Evolutionary conservation across 2,797 vertebrate species (phyloP).

Genomic region (Pygocentrus nattereri): DNA sequence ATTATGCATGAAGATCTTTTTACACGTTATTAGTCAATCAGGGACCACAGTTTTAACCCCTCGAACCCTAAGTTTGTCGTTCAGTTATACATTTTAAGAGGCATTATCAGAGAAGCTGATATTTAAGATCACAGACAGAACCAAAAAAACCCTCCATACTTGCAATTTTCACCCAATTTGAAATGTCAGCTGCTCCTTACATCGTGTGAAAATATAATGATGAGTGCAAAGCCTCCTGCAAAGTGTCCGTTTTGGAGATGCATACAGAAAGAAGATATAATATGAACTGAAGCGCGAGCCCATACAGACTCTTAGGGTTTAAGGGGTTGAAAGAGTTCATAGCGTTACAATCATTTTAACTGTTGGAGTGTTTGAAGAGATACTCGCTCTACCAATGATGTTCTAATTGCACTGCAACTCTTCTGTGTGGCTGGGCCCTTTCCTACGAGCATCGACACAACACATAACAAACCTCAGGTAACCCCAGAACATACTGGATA

Average conservation of each 20-base stretch:
- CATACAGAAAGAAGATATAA: too few species aligned
- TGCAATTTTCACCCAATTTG: too few species aligned
- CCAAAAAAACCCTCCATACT: too few species aligned
- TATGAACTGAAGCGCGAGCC: too few species aligned
- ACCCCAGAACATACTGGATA: too few species aligned
- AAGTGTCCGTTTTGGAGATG: too few species aligned
- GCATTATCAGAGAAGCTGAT: not conserved
- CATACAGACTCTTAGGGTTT: not conserved
- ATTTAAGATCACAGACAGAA: too few species aligned
- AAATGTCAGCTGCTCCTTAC: too few species aligned
- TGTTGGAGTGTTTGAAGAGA: not conserved
- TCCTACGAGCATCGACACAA: not conserved
- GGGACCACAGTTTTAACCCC: not conserved
- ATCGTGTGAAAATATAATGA: too few species aligned
- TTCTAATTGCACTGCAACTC: not conserved
- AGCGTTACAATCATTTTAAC: not conserved
- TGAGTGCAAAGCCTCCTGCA: too few species aligned
- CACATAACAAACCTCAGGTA: too few species aligned
- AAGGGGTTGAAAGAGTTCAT: not conserved
- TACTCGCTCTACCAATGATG: not conserved
- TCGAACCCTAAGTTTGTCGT: not conserved
- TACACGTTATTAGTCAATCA: constrained; percentile 5
- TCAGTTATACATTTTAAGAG: too few species aligned
- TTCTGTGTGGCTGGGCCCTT: not conserved
- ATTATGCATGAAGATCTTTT: not conserved